A percentile compares a stretch with the other conserved stretches of the same genome.
Conservation (phyloP, 1,140 invertebrate genomes). For the Epicauta chinensis region DNA sequence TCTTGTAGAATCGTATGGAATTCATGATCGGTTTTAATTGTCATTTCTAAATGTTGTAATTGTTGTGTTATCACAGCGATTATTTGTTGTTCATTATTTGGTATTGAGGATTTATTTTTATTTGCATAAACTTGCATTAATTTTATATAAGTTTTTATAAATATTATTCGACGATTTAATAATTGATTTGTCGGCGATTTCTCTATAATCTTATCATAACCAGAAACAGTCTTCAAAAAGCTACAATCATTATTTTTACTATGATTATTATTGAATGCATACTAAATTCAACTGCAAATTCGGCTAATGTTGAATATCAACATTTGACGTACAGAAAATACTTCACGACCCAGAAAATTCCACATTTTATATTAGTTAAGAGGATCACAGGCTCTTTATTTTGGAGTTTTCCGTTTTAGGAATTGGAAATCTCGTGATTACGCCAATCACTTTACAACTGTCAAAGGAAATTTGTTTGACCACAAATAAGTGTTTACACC, state of each 20-base stretch:
- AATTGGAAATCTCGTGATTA: too few species aligned
- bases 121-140: constrained; percentile 35
- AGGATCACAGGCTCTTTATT: too few species aligned
- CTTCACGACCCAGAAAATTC: too few species aligned
- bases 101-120: constrained; percentile 28
- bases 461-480: too few species aligned
- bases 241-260: constrained; percentile 21
- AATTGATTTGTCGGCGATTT: constrained; percentile 13
- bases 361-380: too few species aligned
- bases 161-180: constrained; percentile 35
- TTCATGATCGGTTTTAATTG: constrained; percentile 30
- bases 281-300: too few species aligned
- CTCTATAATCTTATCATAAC: constrained; percentile 27
- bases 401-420: too few species aligned
- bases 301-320: too few species aligned
- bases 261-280: too few species aligned
- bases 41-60: constrained; percentile 32
- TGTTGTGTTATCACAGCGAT: constrained; percentile 26
- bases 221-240: constrained; percentile 34
- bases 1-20: constrained; percentile 32
- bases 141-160: constrained; percentile 35
- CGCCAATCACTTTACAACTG: too few species aligned
- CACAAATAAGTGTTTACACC: too few species aligned
- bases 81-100: constrained; percentile 29
- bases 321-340: too few species aligned